Conservation (phyloP, 2,888 invertebrate species). For the Diloba caeruleocephala region DNA sequence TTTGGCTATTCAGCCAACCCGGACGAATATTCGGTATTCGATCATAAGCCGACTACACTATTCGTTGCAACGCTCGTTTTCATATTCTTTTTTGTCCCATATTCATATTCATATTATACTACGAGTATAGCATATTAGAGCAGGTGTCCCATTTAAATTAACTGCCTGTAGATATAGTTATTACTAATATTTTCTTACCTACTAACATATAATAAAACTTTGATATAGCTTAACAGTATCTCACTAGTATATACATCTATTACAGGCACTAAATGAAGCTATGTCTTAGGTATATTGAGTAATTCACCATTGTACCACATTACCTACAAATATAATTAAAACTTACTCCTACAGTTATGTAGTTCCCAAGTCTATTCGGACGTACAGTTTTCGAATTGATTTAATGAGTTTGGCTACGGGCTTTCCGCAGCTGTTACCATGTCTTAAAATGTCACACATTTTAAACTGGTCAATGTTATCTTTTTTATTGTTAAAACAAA, state of each 20-base stretch:
- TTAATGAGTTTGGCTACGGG: constrained; percentile 4
- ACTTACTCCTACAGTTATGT: neutral
- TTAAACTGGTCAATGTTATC: no score
- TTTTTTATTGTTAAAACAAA: no score
- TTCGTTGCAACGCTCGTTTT: no score
- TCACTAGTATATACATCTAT: constrained; percentile 9
- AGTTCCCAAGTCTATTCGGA: constrained; percentile 40
- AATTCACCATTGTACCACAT: constrained; percentile 6
- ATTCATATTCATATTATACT: no score
- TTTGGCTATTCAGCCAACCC: no score
- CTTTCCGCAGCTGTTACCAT: no score
- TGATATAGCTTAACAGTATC: constrained; percentile 42
- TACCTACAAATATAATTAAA: constrained; percentile 11
- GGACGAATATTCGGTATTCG: no score
- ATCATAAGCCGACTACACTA: no score
- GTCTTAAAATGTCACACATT: no score
- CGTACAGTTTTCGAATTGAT: constrained; percentile 25
- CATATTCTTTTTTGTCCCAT: no score
- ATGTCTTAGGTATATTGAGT: constrained; percentile 11
- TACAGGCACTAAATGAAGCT: constrained; percentile 47
- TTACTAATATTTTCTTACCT: constrained; percentile 21
- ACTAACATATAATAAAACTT: constrained; percentile 31
- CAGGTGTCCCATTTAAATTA: no score
- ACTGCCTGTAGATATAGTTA: constrained; percentile 20
- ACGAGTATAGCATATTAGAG: no score